A percentile compares a stretch with the other conserved stretches of the same genome.
Evolutionary conservation across 2,113 vertebrate species (phyloP).

Genomic region (Ceyx melanurus): DNA sequence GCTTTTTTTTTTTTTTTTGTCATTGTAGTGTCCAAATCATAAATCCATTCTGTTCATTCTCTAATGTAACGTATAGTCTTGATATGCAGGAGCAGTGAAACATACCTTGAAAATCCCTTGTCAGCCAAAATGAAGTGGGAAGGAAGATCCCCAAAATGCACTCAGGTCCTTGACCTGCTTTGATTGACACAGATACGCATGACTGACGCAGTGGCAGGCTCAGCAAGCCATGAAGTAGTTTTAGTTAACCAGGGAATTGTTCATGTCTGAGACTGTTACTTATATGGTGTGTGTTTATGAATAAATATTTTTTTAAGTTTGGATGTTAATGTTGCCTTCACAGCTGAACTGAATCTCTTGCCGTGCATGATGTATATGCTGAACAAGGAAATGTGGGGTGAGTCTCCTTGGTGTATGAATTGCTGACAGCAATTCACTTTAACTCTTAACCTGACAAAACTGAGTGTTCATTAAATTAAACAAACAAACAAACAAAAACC

Average conservation of each 20-base stretch:
- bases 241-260: conserved; percentile 36
- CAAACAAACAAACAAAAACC: neutral
- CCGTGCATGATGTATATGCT: neutral
- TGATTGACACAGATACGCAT: conserved; percentile 26
- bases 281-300: neutral
- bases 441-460: neutral
- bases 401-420: neutral
- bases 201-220: conserved; percentile 4
- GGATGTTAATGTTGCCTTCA: neutral
- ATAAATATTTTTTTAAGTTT: conserved; percentile 3
- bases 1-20: neutral
- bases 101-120: conserved; percentile 23
- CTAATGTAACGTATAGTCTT: neutral
- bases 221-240: neutral
- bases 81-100: neutral
- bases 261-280: neutral
- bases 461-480: neutral
- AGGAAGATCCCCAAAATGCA: neutral
- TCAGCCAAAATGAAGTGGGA: neutral
- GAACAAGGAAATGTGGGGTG: neutral
- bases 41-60: neutral
- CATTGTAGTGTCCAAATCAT: neutral
- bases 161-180: conserved; percentile 30
- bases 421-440: neutral
- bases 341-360: neutral